phyloP scores from a whole-genome alignment of 2,888 invertebrate genomes.

The Eupithecia subfuscata region DNA sequence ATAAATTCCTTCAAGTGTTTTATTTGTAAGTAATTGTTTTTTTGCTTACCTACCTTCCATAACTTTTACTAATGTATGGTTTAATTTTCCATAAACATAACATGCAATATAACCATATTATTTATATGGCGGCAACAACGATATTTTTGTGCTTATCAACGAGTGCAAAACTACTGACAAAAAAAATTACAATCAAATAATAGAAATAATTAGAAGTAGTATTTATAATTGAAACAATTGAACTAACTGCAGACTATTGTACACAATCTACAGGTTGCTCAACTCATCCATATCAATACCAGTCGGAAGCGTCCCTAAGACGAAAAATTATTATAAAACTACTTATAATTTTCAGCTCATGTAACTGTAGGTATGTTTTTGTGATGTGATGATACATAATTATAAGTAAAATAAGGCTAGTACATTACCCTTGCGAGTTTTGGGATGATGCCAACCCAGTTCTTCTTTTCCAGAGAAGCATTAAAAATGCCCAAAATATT shows the following conservation, averaged over 20 bases:
- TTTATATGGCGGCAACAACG: background rate
- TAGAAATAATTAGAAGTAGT: too few relatives aligned
- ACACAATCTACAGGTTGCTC: too few relatives aligned
- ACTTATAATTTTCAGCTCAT: background rate
- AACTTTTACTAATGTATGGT: too few relatives aligned
- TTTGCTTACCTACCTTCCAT: too few relatives aligned
- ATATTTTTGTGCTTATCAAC: background rate
- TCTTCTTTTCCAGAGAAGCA: conserved; percentile 66
- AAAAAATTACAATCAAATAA: too few relatives aligned
- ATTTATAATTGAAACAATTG: too few relatives aligned
- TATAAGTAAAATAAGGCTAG: conserved; percentile 4
- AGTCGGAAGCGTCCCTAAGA: too few relatives aligned
- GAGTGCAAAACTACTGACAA: background rate
- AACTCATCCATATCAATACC: too few relatives aligned
- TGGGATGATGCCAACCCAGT: conserved; percentile 59
- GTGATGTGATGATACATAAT: background rate
- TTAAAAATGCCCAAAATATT: conserved; percentile 50
- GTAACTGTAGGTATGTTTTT: background rate
- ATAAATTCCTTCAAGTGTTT: background rate
- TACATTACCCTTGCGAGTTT: conserved; percentile 68
- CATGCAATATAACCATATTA: background rate
- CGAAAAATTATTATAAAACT: too few relatives aligned
- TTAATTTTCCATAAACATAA: too few relatives aligned
- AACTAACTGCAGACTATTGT: too few relatives aligned
- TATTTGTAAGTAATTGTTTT: too few relatives aligned